These are phyloP conservation scores for Drosophila orosa DNA, from an alignment of 1,140 invertebrate genomes.

Conservation along the genomic window DNA sequence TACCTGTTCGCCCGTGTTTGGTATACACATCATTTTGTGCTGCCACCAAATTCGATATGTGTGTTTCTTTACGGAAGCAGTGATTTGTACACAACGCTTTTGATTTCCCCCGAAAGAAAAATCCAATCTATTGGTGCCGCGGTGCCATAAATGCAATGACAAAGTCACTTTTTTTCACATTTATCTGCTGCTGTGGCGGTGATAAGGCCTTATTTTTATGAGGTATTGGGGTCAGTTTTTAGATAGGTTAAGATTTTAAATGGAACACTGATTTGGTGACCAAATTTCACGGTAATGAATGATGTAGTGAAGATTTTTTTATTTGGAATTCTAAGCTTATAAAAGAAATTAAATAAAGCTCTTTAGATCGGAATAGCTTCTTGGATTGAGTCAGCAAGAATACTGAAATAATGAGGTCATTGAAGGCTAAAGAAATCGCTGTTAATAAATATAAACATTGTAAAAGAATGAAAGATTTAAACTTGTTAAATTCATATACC, in stretches of 20 bases:
- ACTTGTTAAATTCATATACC: not conserved
- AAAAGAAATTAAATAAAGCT: not conserved
- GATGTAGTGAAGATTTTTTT: not conserved
- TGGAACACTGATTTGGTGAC: not conserved
- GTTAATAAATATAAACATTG: not conserved
- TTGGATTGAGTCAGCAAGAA: not conserved
- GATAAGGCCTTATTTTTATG: slow-evolving; percentile 29
- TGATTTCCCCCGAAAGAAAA: slow-evolving; percentile 38
- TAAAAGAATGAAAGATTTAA: not conserved
- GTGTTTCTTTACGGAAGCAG: slow-evolving; percentile 52
- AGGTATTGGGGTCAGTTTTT: slow-evolving; percentile 28
- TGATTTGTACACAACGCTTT: slow-evolving; percentile 59
- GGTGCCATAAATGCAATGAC: slow-evolving; percentile 21
- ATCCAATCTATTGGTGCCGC: slow-evolving; percentile 13
- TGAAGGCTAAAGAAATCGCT: not conserved
- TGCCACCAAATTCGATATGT: slow-evolving; percentile 49
- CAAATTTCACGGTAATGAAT: not conserved
- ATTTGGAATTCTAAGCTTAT: not conserved
- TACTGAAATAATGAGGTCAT: not conserved
- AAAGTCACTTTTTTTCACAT: slow-evolving; percentile 14
- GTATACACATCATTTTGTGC: slow-evolving; percentile 49
- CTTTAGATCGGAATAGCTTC: not conserved
- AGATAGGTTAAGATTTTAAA: not conserved
- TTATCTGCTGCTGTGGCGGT: slow-evolving; percentile 17
- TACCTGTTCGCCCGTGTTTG: slow-evolving; percentile 60